Base-by-base conservation (phyloP, 2,113 vertebrate species). In the Camelus dromedarius region DNA sequence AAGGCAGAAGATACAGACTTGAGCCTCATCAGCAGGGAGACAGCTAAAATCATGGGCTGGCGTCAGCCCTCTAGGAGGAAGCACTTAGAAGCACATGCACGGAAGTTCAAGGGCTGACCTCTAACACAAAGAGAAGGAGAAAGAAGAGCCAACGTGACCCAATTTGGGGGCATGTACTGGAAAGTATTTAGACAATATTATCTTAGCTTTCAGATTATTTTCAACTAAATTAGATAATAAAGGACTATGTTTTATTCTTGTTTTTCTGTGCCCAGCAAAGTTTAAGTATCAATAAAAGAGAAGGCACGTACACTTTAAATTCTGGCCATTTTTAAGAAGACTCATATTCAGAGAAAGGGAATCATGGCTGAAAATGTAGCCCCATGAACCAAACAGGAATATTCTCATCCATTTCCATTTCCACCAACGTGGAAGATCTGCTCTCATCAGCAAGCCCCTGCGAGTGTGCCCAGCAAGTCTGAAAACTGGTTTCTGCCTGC, bases 261-360 rank as follows among this genome's bases (percentile, higher is more conserved):
- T 70, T 91, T 70, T 75, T 76, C 30, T 91, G 12, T 42, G 48
- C 60, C 50, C 35, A 88, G 10, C 52, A 89, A 82, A 85, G 22
- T 19, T 66, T 64, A 89, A 64, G 19, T 50, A 50, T 73, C 69
- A 94, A 32, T 20, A 93, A 62, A 56, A 46, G 64, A 58, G 15
- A 60, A 93, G n/a, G 18, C 4, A 67, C 0, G 6, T 4, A 11
- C 6, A 32, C 30, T 81, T 80, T 81, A 89, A 42, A 42, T 81
- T 96, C 42, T 91, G 14, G 19, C 70, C 52, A 66, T 75, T 84
- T 84, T 80, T 46, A 60, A 85, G 76, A 79, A 76, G 32, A 91
- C 56, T 32, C n/a, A 10, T 60, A 84, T 56, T 64, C 30, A 80
- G 56, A 56, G 16, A 30, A 67, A 89, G 50, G 20, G 92, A 86